Percentiles rank a stretch among this genome's conserved stretches.
These are phyloP conservation scores for Proterorhinus semilunaris DNA, from an alignment of 2,113 vertebrate species.

Conservation along the genomic window DNA sequence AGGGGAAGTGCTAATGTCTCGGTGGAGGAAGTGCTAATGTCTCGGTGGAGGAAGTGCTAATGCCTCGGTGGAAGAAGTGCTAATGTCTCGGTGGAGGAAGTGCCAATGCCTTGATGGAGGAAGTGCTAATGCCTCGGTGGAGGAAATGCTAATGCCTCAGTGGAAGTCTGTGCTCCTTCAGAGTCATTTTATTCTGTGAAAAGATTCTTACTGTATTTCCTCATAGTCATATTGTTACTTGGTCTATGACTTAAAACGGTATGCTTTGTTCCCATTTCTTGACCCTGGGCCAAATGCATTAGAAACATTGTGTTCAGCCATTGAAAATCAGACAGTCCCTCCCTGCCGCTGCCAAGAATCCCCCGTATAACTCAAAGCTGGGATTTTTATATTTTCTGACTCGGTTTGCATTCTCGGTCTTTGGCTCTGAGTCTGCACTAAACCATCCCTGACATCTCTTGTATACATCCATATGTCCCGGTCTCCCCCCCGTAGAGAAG, in stretches of 20 bases:
- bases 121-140: too few relatives aligned
- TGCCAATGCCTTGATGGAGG: too few relatives aligned
- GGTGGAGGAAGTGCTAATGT: too few relatives aligned
- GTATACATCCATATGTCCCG: slow-evolving; percentile 8
- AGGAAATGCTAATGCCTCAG: not conserved
- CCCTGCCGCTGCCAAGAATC: slow-evolving; percentile 2
- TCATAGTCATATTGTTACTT: not conserved
- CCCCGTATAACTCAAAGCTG: slow-evolving; percentile 7
- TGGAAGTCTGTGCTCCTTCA: not conserved
- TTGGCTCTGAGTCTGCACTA: not conserved
- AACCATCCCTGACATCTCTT: not conserved
- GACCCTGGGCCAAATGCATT: slow-evolving; percentile 4
- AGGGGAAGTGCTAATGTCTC: too few relatives aligned
- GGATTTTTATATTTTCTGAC: slow-evolving; percentile 8
- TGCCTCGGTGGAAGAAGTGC: too few relatives aligned
- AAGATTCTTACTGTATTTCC: not conserved
- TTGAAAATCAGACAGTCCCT: not conserved
- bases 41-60: too few relatives aligned
- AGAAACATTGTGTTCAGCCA: slow-evolving; percentile 8
- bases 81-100: too few relatives aligned
- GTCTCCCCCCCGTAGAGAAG: not conserved
- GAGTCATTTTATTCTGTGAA: not conserved
- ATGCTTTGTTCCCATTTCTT: not conserved
- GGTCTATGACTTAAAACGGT: not conserved
- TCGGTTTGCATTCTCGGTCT: not conserved